phyloP scores from a whole-genome alignment of 2,797 vertebrate species.

The Periophthalmus magnuspinnatus region DNA sequence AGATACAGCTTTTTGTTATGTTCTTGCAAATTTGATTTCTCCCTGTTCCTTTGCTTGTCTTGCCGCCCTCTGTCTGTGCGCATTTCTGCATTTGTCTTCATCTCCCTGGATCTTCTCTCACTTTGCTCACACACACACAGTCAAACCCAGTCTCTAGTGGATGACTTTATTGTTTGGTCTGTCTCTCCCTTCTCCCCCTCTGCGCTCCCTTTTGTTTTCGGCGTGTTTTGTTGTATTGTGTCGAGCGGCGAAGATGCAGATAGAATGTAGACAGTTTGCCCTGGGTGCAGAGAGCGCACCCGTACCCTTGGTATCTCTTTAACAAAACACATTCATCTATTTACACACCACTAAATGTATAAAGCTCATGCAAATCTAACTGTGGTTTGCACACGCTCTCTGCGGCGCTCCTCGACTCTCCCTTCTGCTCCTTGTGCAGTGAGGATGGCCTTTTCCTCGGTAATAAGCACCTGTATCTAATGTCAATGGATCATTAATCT shows the following conservation, averaged over 20 bases:
- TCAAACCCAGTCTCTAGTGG: constrained; percentile 77
- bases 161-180: constrained; percentile 79
- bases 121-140: constrained; percentile 49
- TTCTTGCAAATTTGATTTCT: constrained; percentile 84
- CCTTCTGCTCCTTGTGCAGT: constrained; percentile 18
- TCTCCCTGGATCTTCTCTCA: constrained; percentile 65
- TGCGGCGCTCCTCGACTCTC: constrained; percentile 34
- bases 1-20: constrained; percentile 83
- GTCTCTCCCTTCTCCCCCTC: constrained; percentile 69
- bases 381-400: constrained; percentile 31
- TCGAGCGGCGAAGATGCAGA: constrained; percentile 72
- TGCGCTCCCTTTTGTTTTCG: constrained; percentile 77
- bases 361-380: constrained; percentile 29
- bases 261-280: constrained; percentile 76
- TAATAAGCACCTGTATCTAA: constrained; percentile 52
- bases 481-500: constrained; percentile 68
- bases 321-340: constrained; percentile 65
- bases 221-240: constrained; percentile 76
- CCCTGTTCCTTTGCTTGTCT: constrained; percentile 74
- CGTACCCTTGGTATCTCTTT: constrained; percentile 61
- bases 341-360: constrained; percentile 51
- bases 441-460: constrained; percentile 38
- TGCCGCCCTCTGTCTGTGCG: constrained; percentile 66
- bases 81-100: constrained; percentile 76
- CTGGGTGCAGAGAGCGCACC: constrained; percentile 60